Evolutionary conservation across 1,140 invertebrate genomes (phyloP).

Genomic region (Aporrectodea caliginosa): DNA sequence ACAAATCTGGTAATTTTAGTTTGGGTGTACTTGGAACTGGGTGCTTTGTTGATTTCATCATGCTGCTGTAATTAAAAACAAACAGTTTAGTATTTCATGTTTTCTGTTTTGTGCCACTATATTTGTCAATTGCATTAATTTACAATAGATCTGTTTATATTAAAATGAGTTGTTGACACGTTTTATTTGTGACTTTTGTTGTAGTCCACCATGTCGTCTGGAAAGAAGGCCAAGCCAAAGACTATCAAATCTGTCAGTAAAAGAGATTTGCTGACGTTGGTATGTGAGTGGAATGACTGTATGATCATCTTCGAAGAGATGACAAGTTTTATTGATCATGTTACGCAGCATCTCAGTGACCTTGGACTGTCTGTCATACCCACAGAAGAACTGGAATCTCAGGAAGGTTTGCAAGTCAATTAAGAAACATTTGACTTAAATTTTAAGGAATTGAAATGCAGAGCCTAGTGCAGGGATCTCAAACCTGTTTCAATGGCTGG

Average conservation of each 20-base stretch:
- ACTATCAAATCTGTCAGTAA: constrained; percentile 21
- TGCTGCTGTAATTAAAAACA: too few species aligned
- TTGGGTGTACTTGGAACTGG: too few species aligned
- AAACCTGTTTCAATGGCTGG: background rate
- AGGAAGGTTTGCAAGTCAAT: background rate
- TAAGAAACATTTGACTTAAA: background rate
- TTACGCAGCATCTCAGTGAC: constrained; percentile 36
- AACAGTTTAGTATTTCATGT: too few species aligned
- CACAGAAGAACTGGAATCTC: constrained; percentile 9
- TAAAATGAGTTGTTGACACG: too few species aligned
- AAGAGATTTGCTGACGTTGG: constrained; percentile 9
- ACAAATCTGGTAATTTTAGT: too few species aligned
- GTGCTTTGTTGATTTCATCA: too few species aligned
- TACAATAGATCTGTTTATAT: too few species aligned
- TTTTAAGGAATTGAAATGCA: background rate
- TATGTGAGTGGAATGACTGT: constrained; percentile 26
- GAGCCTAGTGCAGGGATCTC: background rate
- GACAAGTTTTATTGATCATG: constrained; percentile 37
- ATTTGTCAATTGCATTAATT: too few species aligned
- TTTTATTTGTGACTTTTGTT: too few species aligned
- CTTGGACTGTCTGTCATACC: background rate
- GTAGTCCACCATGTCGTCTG: too few species aligned
- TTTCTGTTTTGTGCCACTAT: too few species aligned
- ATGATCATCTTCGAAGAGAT: constrained; percentile 33
- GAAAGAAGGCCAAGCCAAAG: too few species aligned